Evolutionary conservation across 2,113 vertebrate genomes (phyloP).

Genomic region (Salvator merianae): DNA sequence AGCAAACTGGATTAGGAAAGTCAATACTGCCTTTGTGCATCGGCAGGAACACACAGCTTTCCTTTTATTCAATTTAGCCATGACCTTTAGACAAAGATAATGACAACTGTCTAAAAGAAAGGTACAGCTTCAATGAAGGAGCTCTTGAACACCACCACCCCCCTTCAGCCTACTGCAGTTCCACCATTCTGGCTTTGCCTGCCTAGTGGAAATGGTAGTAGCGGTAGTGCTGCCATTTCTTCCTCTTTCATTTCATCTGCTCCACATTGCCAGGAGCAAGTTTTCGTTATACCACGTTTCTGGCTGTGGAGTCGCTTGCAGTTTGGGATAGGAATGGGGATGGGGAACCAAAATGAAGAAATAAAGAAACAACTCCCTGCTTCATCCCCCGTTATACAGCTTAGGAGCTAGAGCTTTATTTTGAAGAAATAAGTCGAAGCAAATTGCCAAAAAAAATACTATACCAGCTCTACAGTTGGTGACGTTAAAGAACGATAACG

Average conservation of each 20-base stretch:
- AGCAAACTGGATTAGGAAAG: constrained; percentile 90
- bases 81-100: constrained; percentile 90
- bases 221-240: no score
- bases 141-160: constrained; percentile 50
- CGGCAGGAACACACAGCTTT: constrained; percentile 85
- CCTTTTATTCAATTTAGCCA: constrained; percentile 88
- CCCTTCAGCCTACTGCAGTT: constrained; percentile 28
- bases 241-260: accelerated
- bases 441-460: background rate
- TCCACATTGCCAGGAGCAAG: background rate
- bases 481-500: background rate
- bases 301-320: accelerated
- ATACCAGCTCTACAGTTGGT: background rate
- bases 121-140: constrained; percentile 74
- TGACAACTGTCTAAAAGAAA: constrained; percentile 84
- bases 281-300: background rate
- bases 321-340: background rate
- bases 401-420: background rate
- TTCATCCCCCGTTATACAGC: background rate
- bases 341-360: no score
- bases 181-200: constrained; percentile 39
- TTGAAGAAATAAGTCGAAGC: background rate
- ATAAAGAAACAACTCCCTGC: no score
- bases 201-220: constrained; percentile 16
- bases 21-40: constrained; percentile 89